Conservation (phyloP, 2,888 invertebrate species). For the Eupithecia exiguata region DNA sequence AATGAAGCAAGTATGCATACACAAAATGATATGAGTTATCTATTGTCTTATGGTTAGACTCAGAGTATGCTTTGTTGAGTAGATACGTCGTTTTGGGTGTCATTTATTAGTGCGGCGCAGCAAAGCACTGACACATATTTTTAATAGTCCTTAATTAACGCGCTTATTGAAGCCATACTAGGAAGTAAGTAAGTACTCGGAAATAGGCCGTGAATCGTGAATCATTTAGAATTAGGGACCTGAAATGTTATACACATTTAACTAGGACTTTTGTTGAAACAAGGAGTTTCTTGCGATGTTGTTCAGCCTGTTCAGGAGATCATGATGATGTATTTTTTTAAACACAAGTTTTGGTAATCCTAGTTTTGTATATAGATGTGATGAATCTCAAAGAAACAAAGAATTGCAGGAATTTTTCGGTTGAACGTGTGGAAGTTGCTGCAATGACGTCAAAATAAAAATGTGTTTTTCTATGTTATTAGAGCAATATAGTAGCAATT, state of each 20-base stretch:
- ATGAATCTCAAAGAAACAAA: constrained; percentile 8
- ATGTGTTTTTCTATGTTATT: constrained; percentile 41
- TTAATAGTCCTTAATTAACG: constrained; percentile 76
- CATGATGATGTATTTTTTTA: not conserved
- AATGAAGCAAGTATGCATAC: constrained; percentile 63
- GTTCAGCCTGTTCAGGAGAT: not conserved
- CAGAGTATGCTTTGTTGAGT: constrained; percentile 6
- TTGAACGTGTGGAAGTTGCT: constrained; percentile 70
- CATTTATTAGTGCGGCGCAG: constrained; percentile 46
- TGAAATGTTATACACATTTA: not conserved
- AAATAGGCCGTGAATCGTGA: not conserved
- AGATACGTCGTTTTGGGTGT: constrained; percentile 63
- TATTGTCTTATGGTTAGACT: constrained; percentile 50
- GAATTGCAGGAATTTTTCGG: constrained; percentile 48
- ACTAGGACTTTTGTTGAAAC: not conserved
- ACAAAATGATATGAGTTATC: constrained; percentile 54
- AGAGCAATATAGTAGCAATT: constrained; percentile 18
- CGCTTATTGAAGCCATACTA: constrained; percentile 37
- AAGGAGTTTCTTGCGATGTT: not conserved
- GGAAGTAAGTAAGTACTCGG: constrained; percentile 15
- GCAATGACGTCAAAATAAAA: constrained; percentile 74
- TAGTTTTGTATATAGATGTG: not conserved
- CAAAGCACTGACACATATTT: constrained; percentile 76
- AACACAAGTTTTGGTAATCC: not conserved
- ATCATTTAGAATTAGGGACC: not conserved